Percentiles rank a stretch among this genome's conserved stretches.
Conservation (phyloP, 37 sponge, comb jelly and placozoan genomes). For the Spongia lamella region DNA sequence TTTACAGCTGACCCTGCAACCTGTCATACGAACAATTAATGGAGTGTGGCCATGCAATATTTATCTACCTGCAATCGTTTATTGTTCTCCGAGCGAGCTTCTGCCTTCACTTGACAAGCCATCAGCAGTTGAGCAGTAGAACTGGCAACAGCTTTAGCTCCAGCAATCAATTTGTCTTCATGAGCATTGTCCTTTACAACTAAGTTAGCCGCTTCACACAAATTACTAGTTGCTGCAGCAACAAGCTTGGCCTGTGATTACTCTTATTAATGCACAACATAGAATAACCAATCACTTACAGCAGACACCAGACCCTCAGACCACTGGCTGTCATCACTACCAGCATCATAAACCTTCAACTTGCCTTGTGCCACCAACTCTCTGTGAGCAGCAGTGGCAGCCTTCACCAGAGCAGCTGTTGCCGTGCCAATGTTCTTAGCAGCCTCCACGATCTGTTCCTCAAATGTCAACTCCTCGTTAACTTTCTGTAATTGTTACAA, state of each 20-base stretch:
- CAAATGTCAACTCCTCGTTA: slow-evolving; percentile 86
- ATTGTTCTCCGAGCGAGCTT: slow-evolving; percentile 77
- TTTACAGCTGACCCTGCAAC: slow-evolving; percentile 87
- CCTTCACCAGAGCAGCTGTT: slow-evolving; percentile 85
- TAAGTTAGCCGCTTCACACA: slow-evolving; percentile 94
- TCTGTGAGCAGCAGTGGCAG: slow-evolving; percentile 91
- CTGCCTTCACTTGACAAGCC: slow-evolving; percentile 94
- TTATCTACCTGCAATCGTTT: slow-evolving; percentile 88
- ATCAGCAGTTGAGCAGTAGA: slow-evolving; percentile 94
- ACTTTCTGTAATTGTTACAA: slow-evolving; percentile 35
- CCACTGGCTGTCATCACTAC: slow-evolving; percentile 89
- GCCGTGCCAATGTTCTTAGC: slow-evolving; percentile 90
- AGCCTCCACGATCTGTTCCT: slow-evolving; percentile 94
- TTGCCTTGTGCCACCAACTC: slow-evolving; percentile 92
- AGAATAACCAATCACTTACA: slow-evolving; percentile 50
- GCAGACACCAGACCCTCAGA: slow-evolving; percentile 95
- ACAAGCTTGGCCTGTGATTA: slow-evolving; percentile 83
- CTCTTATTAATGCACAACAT: no score
- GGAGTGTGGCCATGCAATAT: neutral
- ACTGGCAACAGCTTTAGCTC: slow-evolving; percentile 87
- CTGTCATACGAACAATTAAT: slow-evolving; percentile 17
- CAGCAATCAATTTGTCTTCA: slow-evolving; percentile 87
- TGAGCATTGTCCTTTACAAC: slow-evolving; percentile 81
- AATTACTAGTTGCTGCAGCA: slow-evolving; percentile 81
- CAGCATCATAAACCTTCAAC: slow-evolving; percentile 41